These are phyloP conservation scores for Hymenopus coronatus DNA, from an alignment of 2,888 invertebrate species.

Conservation along the genomic window DNA sequence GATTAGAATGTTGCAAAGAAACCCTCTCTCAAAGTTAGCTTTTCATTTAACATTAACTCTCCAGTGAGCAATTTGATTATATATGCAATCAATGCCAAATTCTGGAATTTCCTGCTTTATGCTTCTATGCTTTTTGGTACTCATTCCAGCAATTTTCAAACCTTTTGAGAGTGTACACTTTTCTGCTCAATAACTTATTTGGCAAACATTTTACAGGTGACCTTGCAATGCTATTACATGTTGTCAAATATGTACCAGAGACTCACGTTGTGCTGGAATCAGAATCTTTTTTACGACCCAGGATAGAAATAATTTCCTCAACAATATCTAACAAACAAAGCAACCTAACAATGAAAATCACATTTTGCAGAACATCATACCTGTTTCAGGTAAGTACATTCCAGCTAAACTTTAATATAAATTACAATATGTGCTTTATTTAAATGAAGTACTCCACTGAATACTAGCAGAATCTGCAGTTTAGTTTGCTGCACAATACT, in stretches of 20 bases:
- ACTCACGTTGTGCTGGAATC: slow-evolving; percentile 15
- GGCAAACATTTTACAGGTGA: slow-evolving; percentile 1
- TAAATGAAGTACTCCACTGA: too few relatives aligned
- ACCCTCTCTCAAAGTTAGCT: too few relatives aligned
- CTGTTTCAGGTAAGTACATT: slow-evolving; percentile 16
- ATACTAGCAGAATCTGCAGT: too few relatives aligned
- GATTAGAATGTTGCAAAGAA: too few relatives aligned
- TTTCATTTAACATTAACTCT: too few relatives aligned
- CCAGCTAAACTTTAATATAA: neutral
- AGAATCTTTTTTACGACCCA: slow-evolving; percentile 7
- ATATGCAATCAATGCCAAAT: neutral
- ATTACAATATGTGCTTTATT: neutral
- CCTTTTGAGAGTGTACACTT: too few relatives aligned
- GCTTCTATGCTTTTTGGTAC: neutral
- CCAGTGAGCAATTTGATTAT: too few relatives aligned
- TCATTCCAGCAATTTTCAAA: neutral
- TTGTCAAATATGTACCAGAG: slow-evolving; percentile 13
- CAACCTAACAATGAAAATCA: slow-evolving; percentile 1
- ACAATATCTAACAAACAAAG: neutral
- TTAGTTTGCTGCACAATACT: too few relatives aligned
- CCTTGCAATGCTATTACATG: slow-evolving; percentile 9
- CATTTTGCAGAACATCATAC: slow-evolving; percentile 8
- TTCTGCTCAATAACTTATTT: too few relatives aligned
- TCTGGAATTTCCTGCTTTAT: neutral
- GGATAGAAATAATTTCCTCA: slow-evolving; percentile 2